Evolutionary conservation across 2,888 invertebrate species (phyloP), one percentile per base, ranked within the genome.

Genomic region (Pachycephus smyrnensis): DNA sequence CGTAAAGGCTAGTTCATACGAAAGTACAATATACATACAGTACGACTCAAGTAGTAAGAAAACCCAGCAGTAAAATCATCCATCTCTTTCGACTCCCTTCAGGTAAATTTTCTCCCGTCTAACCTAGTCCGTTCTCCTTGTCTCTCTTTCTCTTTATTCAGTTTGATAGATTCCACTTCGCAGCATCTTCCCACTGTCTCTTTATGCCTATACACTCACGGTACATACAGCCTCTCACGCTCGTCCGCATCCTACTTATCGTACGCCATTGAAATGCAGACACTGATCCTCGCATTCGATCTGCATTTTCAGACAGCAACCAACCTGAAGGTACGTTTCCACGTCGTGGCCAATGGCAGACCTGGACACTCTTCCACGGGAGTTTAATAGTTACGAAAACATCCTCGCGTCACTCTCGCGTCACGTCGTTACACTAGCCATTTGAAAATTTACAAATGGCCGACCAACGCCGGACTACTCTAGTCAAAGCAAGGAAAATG

Each of bases 231-330:
- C 1, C 55, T 9, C 55, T 9, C 55, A 55, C 55, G 6, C 55
- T 23, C 9, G 55, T 55, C 1, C 55, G 9, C 23, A 9, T 55
- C 77, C 69, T n/a, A 55, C 79, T 76, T 73, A n/a, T 75, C 77
- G 77, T 75, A 73, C 75, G 40, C 74, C 77, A 83, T 83, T 83
- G 82, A 83, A 77, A 83, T 81, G 80, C 81, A 83, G 81, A 81
- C 78, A 74, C 73, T 81, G 80, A 71, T 73, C 40, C 40, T 76
- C 71, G 32, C 71, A 31, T 35, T 78, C 78, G 36, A 68, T 40
- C 31, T 71, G n/a, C 71, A 71, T 71, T 32, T 71, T 23, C 71
- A 71, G 12, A 9, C 3, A 12, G 9, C 37, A 12, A 12, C 1
- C 55, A 23, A 6, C 1, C 23, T 55, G 55, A 55, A 37, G 15